Base-by-base conservation (phyloP, 2,888 invertebrate genomes). In the Antheraea assamensis region DNA sequence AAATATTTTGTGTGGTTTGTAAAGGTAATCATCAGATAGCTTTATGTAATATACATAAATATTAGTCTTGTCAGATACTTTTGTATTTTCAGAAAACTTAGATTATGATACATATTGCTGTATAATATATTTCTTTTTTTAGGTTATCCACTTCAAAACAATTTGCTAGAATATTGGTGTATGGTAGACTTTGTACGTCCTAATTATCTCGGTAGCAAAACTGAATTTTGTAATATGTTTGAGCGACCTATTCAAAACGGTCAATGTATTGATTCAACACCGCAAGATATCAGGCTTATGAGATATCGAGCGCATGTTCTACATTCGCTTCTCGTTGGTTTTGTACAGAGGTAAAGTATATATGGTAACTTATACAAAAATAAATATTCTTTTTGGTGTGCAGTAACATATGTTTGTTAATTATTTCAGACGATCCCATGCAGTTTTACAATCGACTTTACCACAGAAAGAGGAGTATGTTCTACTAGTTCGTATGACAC, bases 131-230 rank as follows among this genome's bases (percentile, higher is more conserved):
- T 52, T 52, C 19, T 52, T 74, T 72, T 80, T 82, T 61, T 80
- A 95, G 95, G 99, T 4, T 99, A 99, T 93, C 99, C 99, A 0
- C 95, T 99, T 19, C 99, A 99, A 92, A 99, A 99, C 90, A 99
- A 99, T 90, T 95, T 99, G 27, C 93, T 98, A 74, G 99, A 98
- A 87, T 99, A 99, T 89, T 99, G 99, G 99, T 99, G 99, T 87
- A 99, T 99, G 99, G 99, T 99, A 0, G 99, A 99, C 88, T 99
- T 99, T 91, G 99, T 99, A 0, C 96, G 99, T 31, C 99, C 99
- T 0, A 99, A 99, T 93, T 99, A 98, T 91, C 95, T 99, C 61
- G 99, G 99, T 75, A 98, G 98, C 31, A 98, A 99, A 90, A 98
- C 98, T 0, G 99, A 99, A 90, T 99, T 99, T 90, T 97, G 98